These are phyloP conservation scores for Fragum whitleyi DNA, from an alignment of 2,888 invertebrate species.

Conservation along the genomic window DNA sequence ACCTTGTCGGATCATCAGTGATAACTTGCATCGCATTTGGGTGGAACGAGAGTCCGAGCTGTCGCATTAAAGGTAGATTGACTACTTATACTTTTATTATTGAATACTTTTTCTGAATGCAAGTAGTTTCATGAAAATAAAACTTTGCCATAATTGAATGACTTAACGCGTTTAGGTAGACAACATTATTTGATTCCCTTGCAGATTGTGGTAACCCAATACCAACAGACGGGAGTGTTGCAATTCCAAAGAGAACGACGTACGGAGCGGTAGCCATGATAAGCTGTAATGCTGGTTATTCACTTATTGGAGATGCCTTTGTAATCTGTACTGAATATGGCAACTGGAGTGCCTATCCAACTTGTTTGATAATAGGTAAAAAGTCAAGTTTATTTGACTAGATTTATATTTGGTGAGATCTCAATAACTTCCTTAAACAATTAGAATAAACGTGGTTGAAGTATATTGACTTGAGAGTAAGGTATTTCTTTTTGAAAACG, in stretches of 20 bases:
- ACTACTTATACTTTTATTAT: no score
- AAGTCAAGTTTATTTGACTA: no score
- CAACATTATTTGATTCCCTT: background rate
- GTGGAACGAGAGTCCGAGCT: conserved; percentile 10
- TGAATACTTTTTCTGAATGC: no score
- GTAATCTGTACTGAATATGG: background rate
- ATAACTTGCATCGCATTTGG: conserved; percentile 4
- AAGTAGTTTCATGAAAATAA: no score
- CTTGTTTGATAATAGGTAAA: background rate
- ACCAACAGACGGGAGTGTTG: background rate
- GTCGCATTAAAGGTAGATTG: conserved; percentile 18
- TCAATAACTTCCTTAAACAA: no score
- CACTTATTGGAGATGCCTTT: background rate
- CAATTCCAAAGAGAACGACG: background rate
- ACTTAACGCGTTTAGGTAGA: no score
- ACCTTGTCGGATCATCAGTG: background rate
- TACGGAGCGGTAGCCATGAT: conserved; percentile 12
- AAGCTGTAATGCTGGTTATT: conserved; percentile 36
- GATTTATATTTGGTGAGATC: no score
- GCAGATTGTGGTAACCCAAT: conserved; percentile 26
- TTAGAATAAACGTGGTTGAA: no score
- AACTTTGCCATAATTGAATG: no score
- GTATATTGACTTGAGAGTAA: no score
- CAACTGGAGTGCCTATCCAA: no score
- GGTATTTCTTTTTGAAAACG: no score